Conservation (phyloP, 2,113 vertebrate species). For the Ameiurus melas region DNA sequence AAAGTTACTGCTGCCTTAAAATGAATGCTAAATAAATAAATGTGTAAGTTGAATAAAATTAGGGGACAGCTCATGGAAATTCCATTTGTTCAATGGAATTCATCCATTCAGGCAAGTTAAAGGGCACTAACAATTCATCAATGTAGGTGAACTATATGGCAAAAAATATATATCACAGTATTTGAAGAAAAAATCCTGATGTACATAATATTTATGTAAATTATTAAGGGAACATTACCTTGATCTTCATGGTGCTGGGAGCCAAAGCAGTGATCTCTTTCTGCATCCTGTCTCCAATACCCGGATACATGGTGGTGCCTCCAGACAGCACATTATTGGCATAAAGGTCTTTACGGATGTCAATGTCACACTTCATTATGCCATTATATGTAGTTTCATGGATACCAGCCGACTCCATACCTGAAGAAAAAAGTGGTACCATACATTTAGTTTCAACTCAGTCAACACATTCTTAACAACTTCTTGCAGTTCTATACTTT, state of each 20-base stretch:
- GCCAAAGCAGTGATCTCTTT: constrained; percentile 44
- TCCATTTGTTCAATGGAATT: neutral
- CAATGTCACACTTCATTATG: constrained; percentile 45
- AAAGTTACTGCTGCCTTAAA: neutral
- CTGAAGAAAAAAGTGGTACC: neutral
- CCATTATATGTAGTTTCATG: constrained; percentile 42
- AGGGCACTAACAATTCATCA: neutral
- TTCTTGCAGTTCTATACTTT: neutral
- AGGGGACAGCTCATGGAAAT: neutral
- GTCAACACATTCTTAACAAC: neutral
- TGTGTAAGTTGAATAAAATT: neutral
- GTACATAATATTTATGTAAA: too few relatives aligned
- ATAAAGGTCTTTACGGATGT: constrained; percentile 39
- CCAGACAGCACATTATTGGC: constrained; percentile 42
- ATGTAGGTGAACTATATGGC: neutral
- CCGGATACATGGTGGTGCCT: constrained; percentile 43
- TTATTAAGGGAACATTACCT: neutral
- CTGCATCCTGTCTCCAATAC: constrained; percentile 44
- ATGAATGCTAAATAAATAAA: neutral
- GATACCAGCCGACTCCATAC: constrained; percentile 44
- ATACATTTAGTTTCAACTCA: neutral
- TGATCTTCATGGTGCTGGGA: constrained; percentile 47
- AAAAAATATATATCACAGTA: neutral
- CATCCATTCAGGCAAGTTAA: neutral
- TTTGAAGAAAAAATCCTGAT: neutral